Conservation (phyloP, 2,797 vertebrate genomes). For the Takifugu ocellatus region DNA sequence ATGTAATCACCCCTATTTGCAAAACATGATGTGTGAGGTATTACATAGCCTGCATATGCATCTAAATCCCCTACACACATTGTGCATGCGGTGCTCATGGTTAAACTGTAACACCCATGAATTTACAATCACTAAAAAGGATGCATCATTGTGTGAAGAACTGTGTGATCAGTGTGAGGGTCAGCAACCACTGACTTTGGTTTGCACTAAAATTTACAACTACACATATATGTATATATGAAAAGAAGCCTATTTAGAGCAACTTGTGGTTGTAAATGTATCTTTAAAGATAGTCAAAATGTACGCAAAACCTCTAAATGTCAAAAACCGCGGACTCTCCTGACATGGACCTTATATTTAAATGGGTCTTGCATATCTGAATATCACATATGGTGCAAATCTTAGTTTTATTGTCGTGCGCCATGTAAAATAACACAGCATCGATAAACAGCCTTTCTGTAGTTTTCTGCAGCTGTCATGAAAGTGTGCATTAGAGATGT, state of each 20-base stretch:
- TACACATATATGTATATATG: neutral
- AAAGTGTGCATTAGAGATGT: neutral
- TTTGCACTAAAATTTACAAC: neutral
- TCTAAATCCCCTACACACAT: conserved; percentile 20
- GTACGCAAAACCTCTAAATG: conserved; percentile 3
- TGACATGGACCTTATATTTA: conserved; percentile 3
- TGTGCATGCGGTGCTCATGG: conserved; percentile 24
- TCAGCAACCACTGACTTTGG: conserved; percentile 17
- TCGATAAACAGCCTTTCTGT: neutral
- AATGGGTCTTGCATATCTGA: conserved; percentile 8
- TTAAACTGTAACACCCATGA: conserved; percentile 30
- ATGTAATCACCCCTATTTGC: conserved; percentile 54
- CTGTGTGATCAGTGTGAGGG: conserved; percentile 19
- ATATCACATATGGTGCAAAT: neutral
- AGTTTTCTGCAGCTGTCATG: neutral
- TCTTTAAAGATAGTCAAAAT: neutral
- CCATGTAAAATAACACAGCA: conserved; percentile 1
- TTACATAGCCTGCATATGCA: conserved; percentile 13
- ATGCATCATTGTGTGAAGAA: neutral
- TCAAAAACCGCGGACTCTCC: neutral
- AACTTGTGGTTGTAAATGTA: neutral
- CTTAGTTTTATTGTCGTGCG: neutral
- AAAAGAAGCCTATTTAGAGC: neutral
- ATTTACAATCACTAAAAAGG: conserved; percentile 36
- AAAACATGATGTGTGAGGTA: conserved; percentile 42